Evolutionary conservation across 2,888 invertebrate species (phyloP), one percentile per base, ranked within the genome.

Genomic region (Athetis lepigone): DNA sequence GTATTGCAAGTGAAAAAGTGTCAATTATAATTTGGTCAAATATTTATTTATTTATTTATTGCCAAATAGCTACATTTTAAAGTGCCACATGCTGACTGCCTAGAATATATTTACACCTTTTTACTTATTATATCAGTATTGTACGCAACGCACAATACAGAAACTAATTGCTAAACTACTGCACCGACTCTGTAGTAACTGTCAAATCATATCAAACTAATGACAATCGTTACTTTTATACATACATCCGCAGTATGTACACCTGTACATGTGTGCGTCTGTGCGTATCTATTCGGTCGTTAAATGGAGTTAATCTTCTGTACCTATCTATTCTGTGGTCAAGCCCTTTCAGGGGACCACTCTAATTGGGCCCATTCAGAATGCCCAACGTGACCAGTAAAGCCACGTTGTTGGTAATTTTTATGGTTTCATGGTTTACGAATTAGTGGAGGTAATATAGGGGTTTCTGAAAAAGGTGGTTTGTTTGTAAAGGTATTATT

Each of bases 291-390:
- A 42, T 42, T 13, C 6, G 7, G 0, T 16, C 5, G 1, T 36
- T 19, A 7, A 9, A 8, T 25, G 1, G 7, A 42, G 8, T 1
- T 11, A 1, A 4, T 19, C 39, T 55, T 64, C 54, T 64, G 55
- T 21, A 18, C 2, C 7, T 33, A 23, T 33, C 23, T 65, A 21
- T 25, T 55, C 39, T 55, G n/a, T 27, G 55, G 16, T 25, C 50
- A 42, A 40, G 65, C 67, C 77, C 74, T 81, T 81, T 73, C 77
- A 75, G 58, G 71, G 70, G 67, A 59, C 70, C 62, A 54, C 68
- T 79, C 84, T 90, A 91, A 91, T 91, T 91, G 90, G 90, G 81
- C 85, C 90, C 88, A 87, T 90, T 85, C 90, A 88, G 87, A 82
- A 71, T 68, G 73, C 63, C 77, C 80, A 78, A 86, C 87, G 90